A percentile compares a stretch with the other conserved stretches of the same genome.
Conservation (phyloP, 2,113 vertebrate genomes). For the Daphoenositta chrysoptera region DNA sequence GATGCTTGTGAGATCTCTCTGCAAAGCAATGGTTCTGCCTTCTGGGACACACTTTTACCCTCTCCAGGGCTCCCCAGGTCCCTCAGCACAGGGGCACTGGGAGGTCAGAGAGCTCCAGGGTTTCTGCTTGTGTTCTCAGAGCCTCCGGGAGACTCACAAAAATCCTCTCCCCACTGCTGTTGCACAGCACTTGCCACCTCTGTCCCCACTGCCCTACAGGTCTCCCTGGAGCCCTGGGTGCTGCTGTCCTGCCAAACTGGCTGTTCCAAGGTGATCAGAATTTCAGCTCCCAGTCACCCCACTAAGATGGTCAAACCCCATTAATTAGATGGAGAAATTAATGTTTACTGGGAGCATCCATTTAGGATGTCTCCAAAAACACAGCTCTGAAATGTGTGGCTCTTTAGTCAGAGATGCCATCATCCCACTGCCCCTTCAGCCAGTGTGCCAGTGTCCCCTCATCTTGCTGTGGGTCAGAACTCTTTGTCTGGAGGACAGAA, state of each 20-base stretch:
- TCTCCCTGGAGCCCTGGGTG: no score
- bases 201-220: no score
- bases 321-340: neutral
- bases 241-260: neutral
- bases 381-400: neutral
- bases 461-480: neutral
- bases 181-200: neutral
- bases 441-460: neutral
- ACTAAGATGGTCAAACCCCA: neutral
- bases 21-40: neutral
- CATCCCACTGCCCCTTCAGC: neutral
- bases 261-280: neutral
- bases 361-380: neutral
- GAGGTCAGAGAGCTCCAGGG: neutral
- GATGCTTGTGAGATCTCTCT: neutral
- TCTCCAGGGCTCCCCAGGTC: neutral
- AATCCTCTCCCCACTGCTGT: neutral
- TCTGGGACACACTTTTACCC: neutral
- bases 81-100: neutral
- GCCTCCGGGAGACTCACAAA: neutral
- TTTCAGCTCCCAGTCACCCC: neutral
- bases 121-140: neutral
- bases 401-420: neutral
- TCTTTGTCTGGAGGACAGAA: neutral
- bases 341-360: neutral